Evolutionary conservation across 2,888 invertebrate genomes (phyloP).

Genomic region (Ennomos erosarius): DNA sequence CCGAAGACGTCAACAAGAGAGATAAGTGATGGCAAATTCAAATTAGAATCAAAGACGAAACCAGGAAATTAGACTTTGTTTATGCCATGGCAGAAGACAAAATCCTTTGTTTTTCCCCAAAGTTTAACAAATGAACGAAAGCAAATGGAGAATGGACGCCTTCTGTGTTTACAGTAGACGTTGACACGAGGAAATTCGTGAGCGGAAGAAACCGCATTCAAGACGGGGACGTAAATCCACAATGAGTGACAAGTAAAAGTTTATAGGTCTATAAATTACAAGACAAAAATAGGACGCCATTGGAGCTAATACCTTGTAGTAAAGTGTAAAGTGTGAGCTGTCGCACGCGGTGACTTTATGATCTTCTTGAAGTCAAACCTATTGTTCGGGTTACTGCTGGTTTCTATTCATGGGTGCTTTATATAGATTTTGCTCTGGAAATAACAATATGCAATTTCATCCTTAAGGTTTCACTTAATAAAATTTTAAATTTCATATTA

Average conservation of each 20-base stretch:
- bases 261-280: slow-evolving; percentile 81
- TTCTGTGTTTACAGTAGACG: slow-evolving; percentile 63
- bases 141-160: slow-evolving; percentile 67
- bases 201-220: slow-evolving; percentile 82
- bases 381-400: slow-evolving; percentile 31
- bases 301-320: slow-evolving; percentile 64
- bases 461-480: too few relatives aligned
- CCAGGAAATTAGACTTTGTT: slow-evolving; percentile 82
- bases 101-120: slow-evolving; percentile 69
- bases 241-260: slow-evolving; percentile 82
- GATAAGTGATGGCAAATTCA: slow-evolving; percentile 32
- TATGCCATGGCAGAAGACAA: slow-evolving; percentile 74
- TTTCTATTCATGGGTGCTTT: slow-evolving; percentile 31
- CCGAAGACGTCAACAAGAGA: slow-evolving; percentile 11
- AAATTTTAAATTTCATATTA: too few relatives aligned
- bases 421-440: slow-evolving; percentile 20
- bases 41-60: slow-evolving; percentile 58
- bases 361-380: slow-evolving; percentile 48
- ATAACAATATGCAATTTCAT: not conserved
- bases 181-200: slow-evolving; percentile 81
- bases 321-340: slow-evolving; percentile 75
- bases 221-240: slow-evolving; percentile 79
- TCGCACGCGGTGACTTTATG: slow-evolving; percentile 71
- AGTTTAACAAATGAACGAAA: slow-evolving; percentile 68
- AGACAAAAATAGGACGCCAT: slow-evolving; percentile 76